Conservation (phyloP, 2,797 vertebrate genomes). For the Manis javanica region DNA sequence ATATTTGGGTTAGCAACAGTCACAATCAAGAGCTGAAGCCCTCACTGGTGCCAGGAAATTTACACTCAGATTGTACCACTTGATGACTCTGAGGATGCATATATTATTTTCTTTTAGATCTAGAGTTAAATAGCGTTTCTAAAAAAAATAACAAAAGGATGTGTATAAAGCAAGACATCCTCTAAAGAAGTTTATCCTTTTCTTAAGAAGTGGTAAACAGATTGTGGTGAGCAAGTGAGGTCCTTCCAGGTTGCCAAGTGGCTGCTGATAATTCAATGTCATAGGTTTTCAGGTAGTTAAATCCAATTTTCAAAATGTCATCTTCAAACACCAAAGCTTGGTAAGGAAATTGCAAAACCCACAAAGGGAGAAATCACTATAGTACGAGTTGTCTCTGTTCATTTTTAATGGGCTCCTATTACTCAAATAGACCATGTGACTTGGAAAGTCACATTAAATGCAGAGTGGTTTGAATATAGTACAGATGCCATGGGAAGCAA, state of each 20-base stretch:
- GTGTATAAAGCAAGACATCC: constrained; percentile 37
- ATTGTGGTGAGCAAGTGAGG: constrained; percentile 25
- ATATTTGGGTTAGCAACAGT: constrained; percentile 47
- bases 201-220: background rate
- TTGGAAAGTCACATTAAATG: constrained; percentile 70
- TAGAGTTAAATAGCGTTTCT: constrained; percentile 48
- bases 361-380: constrained; percentile 70
- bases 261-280: constrained; percentile 55
- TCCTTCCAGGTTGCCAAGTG: constrained; percentile 54
- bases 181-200: constrained; percentile 32
- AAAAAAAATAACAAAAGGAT: constrained; percentile 50
- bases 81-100: constrained; percentile 37
- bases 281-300: constrained; percentile 71
- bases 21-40: background rate
- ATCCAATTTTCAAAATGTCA: constrained; percentile 75
- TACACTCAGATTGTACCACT: constrained; percentile 28
- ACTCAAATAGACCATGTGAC: constrained; percentile 63
- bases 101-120: background rate
- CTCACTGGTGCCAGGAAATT: constrained; percentile 44
- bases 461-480: constrained; percentile 69
- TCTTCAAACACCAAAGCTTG: constrained; percentile 71
- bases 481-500: constrained; percentile 65
- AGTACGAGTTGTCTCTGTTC: constrained; percentile 60
- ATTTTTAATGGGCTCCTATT: constrained; percentile 70
- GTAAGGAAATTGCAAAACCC: constrained; percentile 68